phyloP scores from a whole-genome alignment of 2,797 vertebrate genomes.

The Paramormyrops hopkinsi region DNA sequence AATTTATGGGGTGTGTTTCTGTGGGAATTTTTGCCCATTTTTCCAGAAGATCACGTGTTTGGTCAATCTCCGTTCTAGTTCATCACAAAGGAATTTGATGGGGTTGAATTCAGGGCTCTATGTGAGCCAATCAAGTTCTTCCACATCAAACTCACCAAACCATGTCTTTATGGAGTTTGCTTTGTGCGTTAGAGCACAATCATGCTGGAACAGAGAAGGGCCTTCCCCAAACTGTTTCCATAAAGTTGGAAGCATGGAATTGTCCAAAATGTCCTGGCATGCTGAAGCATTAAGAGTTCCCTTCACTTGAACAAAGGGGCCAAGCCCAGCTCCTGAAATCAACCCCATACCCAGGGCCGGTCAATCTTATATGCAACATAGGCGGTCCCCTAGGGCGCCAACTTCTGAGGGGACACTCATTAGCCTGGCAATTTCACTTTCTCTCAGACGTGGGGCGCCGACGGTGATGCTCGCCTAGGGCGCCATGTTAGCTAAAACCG shows the following conservation, averaged over 20 bases:
- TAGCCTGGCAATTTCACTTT: too few species aligned
- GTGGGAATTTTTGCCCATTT: not conserved
- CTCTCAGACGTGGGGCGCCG: too few species aligned
- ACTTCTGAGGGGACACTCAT: too few species aligned
- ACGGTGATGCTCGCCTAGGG: too few species aligned
- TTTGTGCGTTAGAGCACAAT: not conserved
- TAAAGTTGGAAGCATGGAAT: not conserved
- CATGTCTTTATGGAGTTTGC: not conserved
- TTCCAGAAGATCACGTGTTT: not conserved
- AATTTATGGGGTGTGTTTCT: not conserved
- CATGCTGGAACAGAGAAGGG: not conserved
- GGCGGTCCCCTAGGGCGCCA: too few species aligned
- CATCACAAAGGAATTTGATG: not conserved
- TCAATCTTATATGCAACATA: too few species aligned
- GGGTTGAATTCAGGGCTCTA: not conserved
- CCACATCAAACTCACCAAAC: not conserved
- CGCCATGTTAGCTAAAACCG: too few species aligned
- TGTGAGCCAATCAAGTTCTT: not conserved
- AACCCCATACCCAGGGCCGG: not conserved
- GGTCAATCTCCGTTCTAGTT: not conserved
- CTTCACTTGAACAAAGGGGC: not conserved
- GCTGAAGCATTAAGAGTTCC: not conserved
- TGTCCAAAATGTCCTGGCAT: not conserved
- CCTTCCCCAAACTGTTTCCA: not conserved
- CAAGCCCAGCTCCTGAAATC: not conserved